Percentiles rank a stretch among this genome's conserved stretches.
Evolutionary conservation across 2,888 invertebrate species (phyloP).

Genomic region (Troides aeacus): DNA sequence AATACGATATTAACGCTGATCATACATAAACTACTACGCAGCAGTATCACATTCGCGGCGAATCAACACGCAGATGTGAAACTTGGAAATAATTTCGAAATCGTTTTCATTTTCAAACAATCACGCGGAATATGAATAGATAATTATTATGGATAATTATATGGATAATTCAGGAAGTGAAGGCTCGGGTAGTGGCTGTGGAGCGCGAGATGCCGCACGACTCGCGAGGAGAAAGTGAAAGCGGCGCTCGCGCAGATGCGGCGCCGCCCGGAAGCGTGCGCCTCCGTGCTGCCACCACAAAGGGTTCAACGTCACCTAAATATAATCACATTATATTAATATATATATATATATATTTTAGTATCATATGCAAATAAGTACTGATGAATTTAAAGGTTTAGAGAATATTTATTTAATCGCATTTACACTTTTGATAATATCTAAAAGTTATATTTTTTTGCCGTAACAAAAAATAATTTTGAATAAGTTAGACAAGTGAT

Average conservation of each 20-base stretch:
- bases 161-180: constrained; percentile 64
- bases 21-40: background rate
- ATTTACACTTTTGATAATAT: background rate
- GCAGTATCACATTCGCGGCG: background rate
- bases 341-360: background rate
- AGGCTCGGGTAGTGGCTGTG: constrained; percentile 48
- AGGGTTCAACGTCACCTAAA: constrained; percentile 36
- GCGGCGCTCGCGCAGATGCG: constrained; percentile 71
- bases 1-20: constrained; percentile 1
- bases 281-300: constrained; percentile 59
- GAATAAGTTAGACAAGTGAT: background rate
- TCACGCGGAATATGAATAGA: constrained; percentile 52
- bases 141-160: constrained; percentile 33
- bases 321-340: background rate
- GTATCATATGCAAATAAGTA: background rate
- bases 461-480: too few relatives aligned
- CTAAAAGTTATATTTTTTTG: background rate
- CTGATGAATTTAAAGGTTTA: background rate
- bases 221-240: constrained; percentile 76
- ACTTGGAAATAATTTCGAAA: background rate
- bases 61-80: background rate
- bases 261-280: constrained; percentile 73
- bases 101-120: constrained; percentile 42
- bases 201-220: constrained; percentile 61
- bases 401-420: background rate